Conservation (phyloP, 2,113 vertebrate genomes). For the Oncorhynchus clarkii region DNA sequence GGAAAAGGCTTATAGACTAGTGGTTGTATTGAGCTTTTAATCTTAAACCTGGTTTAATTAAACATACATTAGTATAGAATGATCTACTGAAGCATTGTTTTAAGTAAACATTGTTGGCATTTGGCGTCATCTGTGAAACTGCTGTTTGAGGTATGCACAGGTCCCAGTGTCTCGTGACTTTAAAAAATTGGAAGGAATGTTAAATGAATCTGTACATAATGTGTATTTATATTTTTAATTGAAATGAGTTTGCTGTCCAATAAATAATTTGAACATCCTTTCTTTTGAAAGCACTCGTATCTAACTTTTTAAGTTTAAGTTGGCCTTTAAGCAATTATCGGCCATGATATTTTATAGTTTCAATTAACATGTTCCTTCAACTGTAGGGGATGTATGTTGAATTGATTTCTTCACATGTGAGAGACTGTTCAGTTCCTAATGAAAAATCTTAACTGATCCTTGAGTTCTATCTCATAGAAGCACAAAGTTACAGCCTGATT, state of each 20-base stretch:
- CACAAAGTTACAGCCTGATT: too few relatives aligned
- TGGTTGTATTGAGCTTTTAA: constrained; percentile 71
- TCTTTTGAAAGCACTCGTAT: neutral
- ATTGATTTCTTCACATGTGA: neutral
- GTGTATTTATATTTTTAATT: constrained; percentile 58
- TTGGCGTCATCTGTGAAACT: constrained; percentile 37
- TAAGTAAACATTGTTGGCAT: neutral
- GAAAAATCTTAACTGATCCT: too few relatives aligned
- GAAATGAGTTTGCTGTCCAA: constrained; percentile 54
- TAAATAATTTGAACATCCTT: constrained; percentile 63
- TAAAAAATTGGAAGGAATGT: constrained; percentile 14
- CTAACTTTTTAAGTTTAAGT: neutral
- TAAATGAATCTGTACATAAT: constrained; percentile 35
- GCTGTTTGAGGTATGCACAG: constrained; percentile 1
- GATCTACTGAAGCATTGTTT: constrained; percentile 58
- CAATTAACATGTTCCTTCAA: neutral
- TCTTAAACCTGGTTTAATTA: constrained; percentile 72
- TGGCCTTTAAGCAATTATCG: neutral
- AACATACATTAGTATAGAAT: constrained; percentile 41
- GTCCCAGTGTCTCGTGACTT: constrained; percentile 27
- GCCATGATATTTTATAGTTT: neutral
- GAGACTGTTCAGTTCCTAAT: neutral
- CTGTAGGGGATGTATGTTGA: neutral
- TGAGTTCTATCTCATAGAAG: too few relatives aligned
- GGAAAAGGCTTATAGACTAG: constrained; percentile 62